These are phyloP conservation scores for Sorex araneus DNA, from an alignment of 2,113 vertebrate genomes.

Conservation along the genomic window DNA sequence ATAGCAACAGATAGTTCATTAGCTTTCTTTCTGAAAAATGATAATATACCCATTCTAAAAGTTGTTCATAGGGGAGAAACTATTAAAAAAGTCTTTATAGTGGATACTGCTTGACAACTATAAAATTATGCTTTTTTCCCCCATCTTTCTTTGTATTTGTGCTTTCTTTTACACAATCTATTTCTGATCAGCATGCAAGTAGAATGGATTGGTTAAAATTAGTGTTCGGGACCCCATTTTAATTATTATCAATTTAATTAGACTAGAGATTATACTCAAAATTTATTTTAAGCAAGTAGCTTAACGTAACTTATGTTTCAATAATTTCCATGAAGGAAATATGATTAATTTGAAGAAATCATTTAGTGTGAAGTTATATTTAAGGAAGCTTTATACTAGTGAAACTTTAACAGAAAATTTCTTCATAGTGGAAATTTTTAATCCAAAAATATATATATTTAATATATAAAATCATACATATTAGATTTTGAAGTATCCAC, in stretches of 20 bases:
- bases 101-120: not conserved
- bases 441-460: not conserved
- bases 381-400: not conserved
- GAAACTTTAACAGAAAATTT: not conserved
- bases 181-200: not conserved
- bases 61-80: not conserved
- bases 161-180: not conserved
- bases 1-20: not conserved
- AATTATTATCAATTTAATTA: conserved; percentile 27
- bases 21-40: not conserved
- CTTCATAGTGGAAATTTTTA: too few relatives aligned
- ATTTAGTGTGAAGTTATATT: conserved; percentile 6
- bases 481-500: not conserved
- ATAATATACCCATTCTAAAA: not conserved
- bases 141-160: not conserved
- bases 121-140: not conserved
- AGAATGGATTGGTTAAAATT: not conserved
- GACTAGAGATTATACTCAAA: not conserved
- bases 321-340: not conserved
- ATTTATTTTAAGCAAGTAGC: not conserved
- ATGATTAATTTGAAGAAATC: conserved; percentile 28
- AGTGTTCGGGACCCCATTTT: not conserved
- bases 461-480: not conserved
- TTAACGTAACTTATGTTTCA: conserved; percentile 12
- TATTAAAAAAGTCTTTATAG: not conserved